Percentiles rank a stretch among this genome's conserved stretches.
Evolutionary conservation across 2,888 invertebrate species (phyloP).

Genomic region (Leistus spinibarbis): DNA sequence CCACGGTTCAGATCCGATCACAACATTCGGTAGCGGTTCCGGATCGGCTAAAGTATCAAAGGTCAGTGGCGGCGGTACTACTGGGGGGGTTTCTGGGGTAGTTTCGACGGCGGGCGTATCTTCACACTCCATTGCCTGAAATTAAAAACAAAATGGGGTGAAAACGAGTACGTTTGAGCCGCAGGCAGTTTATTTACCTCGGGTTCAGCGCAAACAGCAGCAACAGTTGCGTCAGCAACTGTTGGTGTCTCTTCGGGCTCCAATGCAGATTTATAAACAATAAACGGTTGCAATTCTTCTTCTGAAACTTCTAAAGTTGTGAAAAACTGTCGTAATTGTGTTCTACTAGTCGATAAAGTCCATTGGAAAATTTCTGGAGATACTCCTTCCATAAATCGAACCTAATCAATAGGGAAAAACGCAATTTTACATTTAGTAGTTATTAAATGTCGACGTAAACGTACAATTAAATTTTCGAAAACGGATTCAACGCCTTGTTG

Average conservation of each 20-base stretch:
- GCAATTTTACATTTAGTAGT: slow-evolving; percentile 16
- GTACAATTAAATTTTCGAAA: slow-evolving; percentile 55
- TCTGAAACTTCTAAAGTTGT: slow-evolving; percentile 49
- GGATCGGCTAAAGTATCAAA: slow-evolving; percentile 41
- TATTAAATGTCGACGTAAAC: too few species aligned
- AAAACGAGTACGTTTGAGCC: not conserved
- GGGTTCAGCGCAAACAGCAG: slow-evolving; percentile 45
- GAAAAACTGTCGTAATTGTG: slow-evolving; percentile 49
- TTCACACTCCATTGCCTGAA: slow-evolving; percentile 57
- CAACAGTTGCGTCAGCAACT: slow-evolving; percentile 31
- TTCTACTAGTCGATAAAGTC: slow-evolving; percentile 49
- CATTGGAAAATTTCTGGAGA: slow-evolving; percentile 53
- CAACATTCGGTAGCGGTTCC: slow-evolving; percentile 60
- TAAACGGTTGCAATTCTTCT: slow-evolving; percentile 50
- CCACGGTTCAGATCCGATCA: slow-evolving; percentile 65
- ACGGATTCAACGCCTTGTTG: slow-evolving; percentile 55
- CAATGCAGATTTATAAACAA: slow-evolving; percentile 48
- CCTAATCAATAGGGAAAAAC: slow-evolving; percentile 42
- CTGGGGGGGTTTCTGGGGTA: slow-evolving; percentile 44
- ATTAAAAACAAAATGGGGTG: not conserved
- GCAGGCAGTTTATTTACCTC: slow-evolving; percentile 44
- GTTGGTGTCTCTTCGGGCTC: slow-evolving; percentile 36
- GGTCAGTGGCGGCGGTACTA: not conserved
- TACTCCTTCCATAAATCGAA: slow-evolving; percentile 50
- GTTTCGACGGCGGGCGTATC: slow-evolving; percentile 48